A percentile compares a stretch with the other conserved stretches of the same genome.
Conservation (phyloP, 92 coral and sea anemone genomes). For the Micromussa lordhowensis region DNA sequence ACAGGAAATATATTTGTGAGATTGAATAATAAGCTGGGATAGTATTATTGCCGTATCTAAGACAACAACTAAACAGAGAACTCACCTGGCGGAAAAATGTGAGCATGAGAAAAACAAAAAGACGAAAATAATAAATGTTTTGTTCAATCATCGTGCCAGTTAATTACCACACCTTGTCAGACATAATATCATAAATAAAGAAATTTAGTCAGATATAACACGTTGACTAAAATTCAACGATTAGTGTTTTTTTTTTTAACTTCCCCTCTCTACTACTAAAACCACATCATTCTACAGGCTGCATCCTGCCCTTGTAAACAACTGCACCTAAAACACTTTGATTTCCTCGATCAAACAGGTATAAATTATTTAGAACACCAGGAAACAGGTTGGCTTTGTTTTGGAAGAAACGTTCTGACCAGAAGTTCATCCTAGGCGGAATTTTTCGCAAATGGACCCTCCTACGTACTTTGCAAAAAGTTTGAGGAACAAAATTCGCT, state of each 20-base stretch:
- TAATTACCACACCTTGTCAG: not conserved
- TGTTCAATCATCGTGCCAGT: not conserved
- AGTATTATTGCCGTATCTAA: not conserved
- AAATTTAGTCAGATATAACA: not conserved
- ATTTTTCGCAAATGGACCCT: not conserved
- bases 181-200: not conserved
- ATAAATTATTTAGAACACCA: slow-evolving; percentile 8
- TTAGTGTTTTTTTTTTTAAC: not conserved
- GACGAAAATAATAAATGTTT: not conserved
- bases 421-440: not conserved
- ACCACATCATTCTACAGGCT: not conserved
- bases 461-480: not conserved
- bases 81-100: not conserved
- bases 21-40: not conserved
- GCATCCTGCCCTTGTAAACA: not conserved
- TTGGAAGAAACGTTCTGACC: not conserved
- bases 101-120: not conserved
- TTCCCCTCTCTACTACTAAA: not conserved
- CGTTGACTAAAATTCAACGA: not conserved
- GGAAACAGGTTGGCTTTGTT: slow-evolving; percentile 5
- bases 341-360: slow-evolving; percentile 18
- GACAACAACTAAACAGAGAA: slow-evolving; percentile 1
- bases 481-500: not conserved
- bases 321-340: not conserved
- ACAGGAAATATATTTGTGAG: not conserved